Percentiles rank a stretch among this genome's conserved stretches.
phyloP scores from a whole-genome alignment of 92 coral and sea anemone genomes.

The Micromussa lordhowensis region DNA sequence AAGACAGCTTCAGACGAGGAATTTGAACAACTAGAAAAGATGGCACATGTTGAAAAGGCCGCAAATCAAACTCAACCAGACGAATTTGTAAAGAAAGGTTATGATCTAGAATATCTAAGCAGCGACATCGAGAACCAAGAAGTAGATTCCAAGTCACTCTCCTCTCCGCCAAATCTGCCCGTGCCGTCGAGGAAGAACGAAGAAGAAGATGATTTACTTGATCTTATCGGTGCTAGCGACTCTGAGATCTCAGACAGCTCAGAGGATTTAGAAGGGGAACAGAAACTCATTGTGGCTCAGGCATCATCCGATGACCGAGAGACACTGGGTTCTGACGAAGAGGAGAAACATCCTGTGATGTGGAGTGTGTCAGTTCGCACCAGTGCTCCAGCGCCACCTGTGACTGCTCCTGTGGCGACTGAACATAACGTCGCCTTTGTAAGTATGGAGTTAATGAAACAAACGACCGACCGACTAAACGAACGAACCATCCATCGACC shows the following conservation, averaged over 20 bases:
- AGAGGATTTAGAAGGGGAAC: slow-evolving; percentile 49
- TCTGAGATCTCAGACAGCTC: slow-evolving; percentile 48
- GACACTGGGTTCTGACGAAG: slow-evolving; percentile 52
- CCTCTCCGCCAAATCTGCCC: not conserved
- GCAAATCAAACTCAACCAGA: slow-evolving; percentile 14
- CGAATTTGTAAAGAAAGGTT: not conserved
- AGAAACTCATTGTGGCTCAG: slow-evolving; percentile 30
- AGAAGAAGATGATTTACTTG: slow-evolving; percentile 82
- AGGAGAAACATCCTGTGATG: slow-evolving; percentile 36
- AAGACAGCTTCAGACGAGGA: slow-evolving; percentile 71
- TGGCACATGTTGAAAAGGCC: slow-evolving; percentile 50
- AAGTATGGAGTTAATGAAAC: slow-evolving; percentile 34
- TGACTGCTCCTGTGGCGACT: slow-evolving; percentile 24
- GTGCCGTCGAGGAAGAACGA: not conserved
- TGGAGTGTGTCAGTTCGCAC: slow-evolving; percentile 54
- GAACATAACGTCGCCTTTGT: slow-evolving; percentile 75
- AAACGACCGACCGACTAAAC: not conserved
- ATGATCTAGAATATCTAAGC: not conserved
- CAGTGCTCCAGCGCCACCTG: slow-evolving; percentile 56
- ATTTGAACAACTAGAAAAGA: slow-evolving; percentile 68
- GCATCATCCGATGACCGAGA: slow-evolving; percentile 35
- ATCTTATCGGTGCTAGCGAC: slow-evolving; percentile 77
- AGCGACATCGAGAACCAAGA: slow-evolving; percentile 7
- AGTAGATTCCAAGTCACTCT: not conserved
- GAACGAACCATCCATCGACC: not conserved